Conservation (phyloP, 2,797 vertebrate species). For the Xenops minutus region DNA sequence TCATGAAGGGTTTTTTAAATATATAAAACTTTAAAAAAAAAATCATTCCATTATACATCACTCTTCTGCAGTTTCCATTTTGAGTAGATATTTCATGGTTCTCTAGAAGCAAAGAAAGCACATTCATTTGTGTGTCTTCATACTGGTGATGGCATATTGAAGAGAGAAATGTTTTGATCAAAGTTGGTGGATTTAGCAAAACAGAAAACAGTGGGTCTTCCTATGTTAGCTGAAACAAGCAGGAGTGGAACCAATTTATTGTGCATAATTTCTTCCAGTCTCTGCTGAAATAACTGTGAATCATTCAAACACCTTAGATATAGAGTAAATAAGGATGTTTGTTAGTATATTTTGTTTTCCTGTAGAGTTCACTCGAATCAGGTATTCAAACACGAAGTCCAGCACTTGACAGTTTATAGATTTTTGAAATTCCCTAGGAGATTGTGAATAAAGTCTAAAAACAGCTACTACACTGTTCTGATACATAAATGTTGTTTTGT, state of each 20-base stretch:
- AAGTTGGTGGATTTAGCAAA: constrained; percentile 51
- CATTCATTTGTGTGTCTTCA: not conserved
- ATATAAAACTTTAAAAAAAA: not conserved
- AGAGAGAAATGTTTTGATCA: constrained; percentile 42
- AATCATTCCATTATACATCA: not conserved
- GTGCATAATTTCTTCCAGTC: constrained; percentile 53
- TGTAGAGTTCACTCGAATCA: not conserved
- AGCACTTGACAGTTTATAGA: not conserved
- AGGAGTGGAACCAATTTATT: constrained; percentile 58
- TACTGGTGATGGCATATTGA: not conserved
- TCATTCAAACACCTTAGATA: not conserved
- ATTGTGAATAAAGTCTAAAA: not conserved
- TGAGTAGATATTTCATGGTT: not conserved
- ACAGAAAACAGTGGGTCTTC: constrained; percentile 30
- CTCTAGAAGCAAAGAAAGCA: not conserved
- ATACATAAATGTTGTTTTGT: not conserved
- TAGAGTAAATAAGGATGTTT: not conserved
- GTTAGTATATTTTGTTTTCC: constrained; percentile 18
- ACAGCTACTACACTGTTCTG: not conserved
- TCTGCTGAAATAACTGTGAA: not conserved
- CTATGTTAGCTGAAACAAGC: constrained; percentile 42
- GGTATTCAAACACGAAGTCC: not conserved
- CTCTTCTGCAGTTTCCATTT: not conserved
- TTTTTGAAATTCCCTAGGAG: not conserved
- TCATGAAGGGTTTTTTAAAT: not conserved